Evolutionary conservation across 2,888 invertebrate genomes (phyloP).

Genomic region (Seladonia tumulorum): DNA sequence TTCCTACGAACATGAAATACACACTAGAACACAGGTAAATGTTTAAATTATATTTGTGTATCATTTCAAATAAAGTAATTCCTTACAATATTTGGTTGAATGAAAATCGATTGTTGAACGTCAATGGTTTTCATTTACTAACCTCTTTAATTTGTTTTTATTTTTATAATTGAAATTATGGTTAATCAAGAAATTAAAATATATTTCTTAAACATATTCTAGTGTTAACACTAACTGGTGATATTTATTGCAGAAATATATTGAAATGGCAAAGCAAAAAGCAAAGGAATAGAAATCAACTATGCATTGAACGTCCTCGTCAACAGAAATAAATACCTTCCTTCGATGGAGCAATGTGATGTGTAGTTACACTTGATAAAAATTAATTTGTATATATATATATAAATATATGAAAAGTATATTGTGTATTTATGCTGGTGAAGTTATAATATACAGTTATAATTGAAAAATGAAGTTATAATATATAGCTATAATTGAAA

Average conservation of each 20-base stretch:
- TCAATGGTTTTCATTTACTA: neutral
- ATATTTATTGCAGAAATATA: slow-evolving; percentile 6
- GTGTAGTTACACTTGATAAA: neutral
- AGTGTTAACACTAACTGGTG: neutral
- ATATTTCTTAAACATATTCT: neutral
- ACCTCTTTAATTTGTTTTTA: neutral
- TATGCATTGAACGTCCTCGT: neutral
- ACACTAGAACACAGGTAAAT: neutral
- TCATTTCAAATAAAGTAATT: neutral
- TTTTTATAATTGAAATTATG: neutral
- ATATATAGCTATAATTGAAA: neutral
- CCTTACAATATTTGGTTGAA: neutral
- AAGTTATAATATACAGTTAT: neutral
- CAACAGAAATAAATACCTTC: neutral
- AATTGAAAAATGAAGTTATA: neutral
- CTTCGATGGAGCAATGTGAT: neutral
- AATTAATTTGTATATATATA: neutral
- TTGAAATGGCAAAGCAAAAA: neutral
- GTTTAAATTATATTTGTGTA: neutral
- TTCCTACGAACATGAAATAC: neutral
- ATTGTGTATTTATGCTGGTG: neutral
- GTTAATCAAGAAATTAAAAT: neutral
- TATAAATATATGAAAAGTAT: neutral
- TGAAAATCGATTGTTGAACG: neutral
- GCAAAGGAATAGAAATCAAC: neutral